These are phyloP conservation scores for Melanotaenia maccullochi DNA, from an alignment of 2,797 vertebrate genomes.

Conservation along the genomic window DNA sequence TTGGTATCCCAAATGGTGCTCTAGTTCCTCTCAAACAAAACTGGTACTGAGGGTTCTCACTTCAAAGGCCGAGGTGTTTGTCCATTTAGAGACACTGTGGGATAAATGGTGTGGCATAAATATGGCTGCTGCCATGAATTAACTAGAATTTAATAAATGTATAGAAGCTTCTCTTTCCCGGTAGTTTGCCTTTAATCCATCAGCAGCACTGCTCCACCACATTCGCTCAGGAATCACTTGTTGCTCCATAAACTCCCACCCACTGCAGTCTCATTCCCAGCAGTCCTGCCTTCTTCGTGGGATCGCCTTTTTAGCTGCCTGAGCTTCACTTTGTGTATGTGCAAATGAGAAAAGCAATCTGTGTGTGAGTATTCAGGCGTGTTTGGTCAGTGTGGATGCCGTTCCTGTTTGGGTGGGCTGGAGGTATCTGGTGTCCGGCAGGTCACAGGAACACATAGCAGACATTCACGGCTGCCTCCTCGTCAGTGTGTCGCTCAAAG, in stretches of 20 bases:
- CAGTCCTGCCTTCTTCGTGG: conserved; percentile 39
- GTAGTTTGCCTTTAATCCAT: not conserved
- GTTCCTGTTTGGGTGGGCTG: conserved; percentile 56
- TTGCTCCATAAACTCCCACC: not conserved
- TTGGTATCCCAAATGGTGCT: too few species aligned
- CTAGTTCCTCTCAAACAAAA: too few species aligned
- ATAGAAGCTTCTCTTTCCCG: not conserved
- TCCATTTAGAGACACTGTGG: too few species aligned
- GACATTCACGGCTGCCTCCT: conserved; percentile 39
- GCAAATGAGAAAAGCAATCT: conserved; percentile 29
- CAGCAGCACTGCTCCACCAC: not conserved
- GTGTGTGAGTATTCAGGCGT: conserved; percentile 24
- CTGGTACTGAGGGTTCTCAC: too few species aligned
- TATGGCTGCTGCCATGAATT: too few species aligned
- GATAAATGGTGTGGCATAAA: too few species aligned
- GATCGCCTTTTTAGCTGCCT: conserved; percentile 45
- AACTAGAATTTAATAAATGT: not conserved
- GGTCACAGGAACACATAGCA: conserved; percentile 62
- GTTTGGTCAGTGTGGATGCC: conserved; percentile 63
- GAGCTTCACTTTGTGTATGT: conserved; percentile 16
- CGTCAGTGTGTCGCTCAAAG: conserved; percentile 14
- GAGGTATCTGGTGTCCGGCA: conserved; percentile 64
- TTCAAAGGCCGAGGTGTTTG: too few species aligned
- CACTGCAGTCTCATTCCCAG: not conserved
- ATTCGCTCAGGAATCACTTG: not conserved